Base-by-base conservation (phyloP, 1,140 invertebrate species). In the Macrobrachium nipponense region DNA sequence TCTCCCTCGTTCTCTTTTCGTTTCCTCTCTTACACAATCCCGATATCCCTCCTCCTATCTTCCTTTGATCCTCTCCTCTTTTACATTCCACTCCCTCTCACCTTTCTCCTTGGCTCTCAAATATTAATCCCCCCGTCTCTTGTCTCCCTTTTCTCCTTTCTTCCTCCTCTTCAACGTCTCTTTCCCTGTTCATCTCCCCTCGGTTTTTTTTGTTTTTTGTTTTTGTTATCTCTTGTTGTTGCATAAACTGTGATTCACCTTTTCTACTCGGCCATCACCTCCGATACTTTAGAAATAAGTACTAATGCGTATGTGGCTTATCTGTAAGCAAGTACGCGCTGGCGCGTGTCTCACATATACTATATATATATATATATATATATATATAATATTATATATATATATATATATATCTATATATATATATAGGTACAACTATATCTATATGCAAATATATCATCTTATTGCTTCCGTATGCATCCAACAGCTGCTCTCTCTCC, bases 351-450 rank as follows among this genome's bases (percentile, higher is more conserved):
- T 0, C 18, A 68, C 18, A 20, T 66, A 66, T 66, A 66, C n/a
- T n/a, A 66, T 66, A 23, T 66, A 36, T 66, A 66, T 66, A 23
- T n/a, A 68, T 68, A 68, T 68, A 68, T 68, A 68, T 68, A 18
- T 68, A 68, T 68, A 23, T 68, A 20, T 23, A 68, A 27, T 27
- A 18, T 17, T 66, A 66, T 23, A 66, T 66, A 66, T n/a, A 66
- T 8, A 23, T 68, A 68, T n/a, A 68, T 68, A 17, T n/a, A 68
- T 68, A 68, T n/a, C 20, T n/a, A 51, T 10, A 51, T 6, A 51
- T n/a, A 68, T n/a, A n/a, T n/a, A 66, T 66, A 17, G 0, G 12
- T 66, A 66, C 15, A 66, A 8, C 8, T 23, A 14, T 70, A 51
- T 51, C 0, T 51, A n/a, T n/a, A 51, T 51, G 10, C 10, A 51